Percentiles rank a stretch among this genome's conserved stretches.
Conservation (phyloP, 2,797 vertebrate genomes). For the Eutrigla gurnardus region DNA sequence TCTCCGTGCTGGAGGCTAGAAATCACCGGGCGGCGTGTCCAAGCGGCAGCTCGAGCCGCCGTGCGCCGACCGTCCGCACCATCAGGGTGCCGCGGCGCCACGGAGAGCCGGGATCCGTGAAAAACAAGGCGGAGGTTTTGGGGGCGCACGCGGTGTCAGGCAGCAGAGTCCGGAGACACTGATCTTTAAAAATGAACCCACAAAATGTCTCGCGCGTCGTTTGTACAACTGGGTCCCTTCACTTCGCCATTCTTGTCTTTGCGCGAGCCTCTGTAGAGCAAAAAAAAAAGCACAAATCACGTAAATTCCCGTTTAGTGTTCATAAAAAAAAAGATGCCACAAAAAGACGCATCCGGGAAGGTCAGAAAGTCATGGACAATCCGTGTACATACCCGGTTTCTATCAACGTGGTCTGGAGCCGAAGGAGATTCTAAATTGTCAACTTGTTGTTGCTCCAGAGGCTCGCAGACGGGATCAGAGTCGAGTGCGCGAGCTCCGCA, state of each 20-base stretch:
- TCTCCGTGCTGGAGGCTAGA: constrained; percentile 16
- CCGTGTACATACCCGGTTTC: constrained; percentile 3
- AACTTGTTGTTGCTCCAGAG: constrained; percentile 59
- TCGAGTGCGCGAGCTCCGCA: constrained; percentile 44
- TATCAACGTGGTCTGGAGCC: neutral
- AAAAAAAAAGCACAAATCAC: neutral
- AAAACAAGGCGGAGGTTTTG: neutral
- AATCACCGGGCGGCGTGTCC: constrained; percentile 52
- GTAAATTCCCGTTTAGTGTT: constrained; percentile 16
- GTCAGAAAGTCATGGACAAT: neutral
- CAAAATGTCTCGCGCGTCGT: constrained; percentile 36
- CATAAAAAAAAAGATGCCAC: neutral
- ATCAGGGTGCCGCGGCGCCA: constrained; percentile 57
- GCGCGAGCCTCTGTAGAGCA: neutral
- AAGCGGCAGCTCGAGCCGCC: constrained; percentile 45
- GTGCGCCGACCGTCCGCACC: constrained; percentile 54
- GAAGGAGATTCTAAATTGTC: neutral
- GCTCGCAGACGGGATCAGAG: constrained; percentile 27
- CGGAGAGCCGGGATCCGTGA: constrained; percentile 15
- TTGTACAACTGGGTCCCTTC: constrained; percentile 48
- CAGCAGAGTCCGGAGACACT: neutral
- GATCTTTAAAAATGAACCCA: neutral
- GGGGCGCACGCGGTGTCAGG: neutral
- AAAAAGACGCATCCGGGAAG: constrained; percentile 11
- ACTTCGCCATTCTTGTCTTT: constrained; percentile 14